Evolutionary conservation across 1,140 invertebrate species (phyloP).

Genomic region (Cyphomyrmex costatus): DNA sequence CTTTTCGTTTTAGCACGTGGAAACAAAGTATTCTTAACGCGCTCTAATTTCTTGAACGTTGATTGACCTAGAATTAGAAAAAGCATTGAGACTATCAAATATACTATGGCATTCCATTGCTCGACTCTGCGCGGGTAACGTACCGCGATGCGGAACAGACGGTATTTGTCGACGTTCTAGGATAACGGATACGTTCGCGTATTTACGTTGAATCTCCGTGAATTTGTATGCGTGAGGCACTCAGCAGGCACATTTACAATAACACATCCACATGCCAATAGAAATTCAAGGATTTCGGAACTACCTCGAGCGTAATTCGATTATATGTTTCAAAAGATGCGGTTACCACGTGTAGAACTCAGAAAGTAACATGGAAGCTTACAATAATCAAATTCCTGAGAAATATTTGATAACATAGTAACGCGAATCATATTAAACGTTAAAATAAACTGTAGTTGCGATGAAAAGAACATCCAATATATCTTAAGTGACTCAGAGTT

Average conservation of each 20-base stretch:
- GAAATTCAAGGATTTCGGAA: constrained; percentile 62
- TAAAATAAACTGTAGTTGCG: not conserved
- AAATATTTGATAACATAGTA: constrained; percentile 42
- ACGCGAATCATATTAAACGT: constrained; percentile 33
- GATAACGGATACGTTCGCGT: constrained; percentile 45
- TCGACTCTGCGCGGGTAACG: constrained; percentile 37
- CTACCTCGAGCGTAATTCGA: constrained; percentile 60
- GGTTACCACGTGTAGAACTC: constrained; percentile 38
- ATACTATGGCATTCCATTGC: constrained; percentile 29
- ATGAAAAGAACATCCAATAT: constrained; percentile 11
- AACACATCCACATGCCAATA: constrained; percentile 58
- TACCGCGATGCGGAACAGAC: constrained; percentile 28
- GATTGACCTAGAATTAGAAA: constrained; percentile 43
- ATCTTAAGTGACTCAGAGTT: not conserved
- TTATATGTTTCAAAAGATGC: constrained; percentile 50
- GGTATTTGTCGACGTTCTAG: constrained; percentile 53
- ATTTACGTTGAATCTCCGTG: constrained; percentile 54
- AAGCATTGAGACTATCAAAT: constrained; percentile 29
- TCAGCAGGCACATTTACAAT: constrained; percentile 2
- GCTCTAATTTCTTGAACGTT: constrained; percentile 13
- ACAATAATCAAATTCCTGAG: constrained; percentile 51
- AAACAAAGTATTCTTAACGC: constrained; percentile 22
- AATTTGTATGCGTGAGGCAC: constrained; percentile 35
- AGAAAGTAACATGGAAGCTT: constrained; percentile 45
- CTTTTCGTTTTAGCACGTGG: constrained; percentile 14